Percentiles rank a stretch among this genome's conserved stretches.
These are phyloP conservation scores for Phortica variegata DNA, from an alignment of 1,140 invertebrate species.

Conservation along the genomic window DNA sequence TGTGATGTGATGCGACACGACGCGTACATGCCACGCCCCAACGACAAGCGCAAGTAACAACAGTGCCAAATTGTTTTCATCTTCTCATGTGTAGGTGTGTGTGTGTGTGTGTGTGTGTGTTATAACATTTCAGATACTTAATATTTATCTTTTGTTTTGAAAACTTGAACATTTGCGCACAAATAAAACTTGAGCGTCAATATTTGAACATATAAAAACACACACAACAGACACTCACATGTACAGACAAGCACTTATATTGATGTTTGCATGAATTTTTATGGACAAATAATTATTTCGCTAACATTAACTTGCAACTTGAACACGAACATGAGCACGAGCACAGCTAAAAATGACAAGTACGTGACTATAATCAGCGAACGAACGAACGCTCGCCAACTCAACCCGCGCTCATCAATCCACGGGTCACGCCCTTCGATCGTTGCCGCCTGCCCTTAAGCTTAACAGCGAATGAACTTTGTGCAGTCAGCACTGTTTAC, in stretches of 20 bases:
- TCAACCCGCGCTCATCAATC: too few relatives aligned
- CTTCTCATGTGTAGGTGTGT: too few relatives aligned
- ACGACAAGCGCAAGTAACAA: too few relatives aligned
- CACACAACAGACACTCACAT: constrained; percentile 9
- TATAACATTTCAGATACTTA: constrained; percentile 52
- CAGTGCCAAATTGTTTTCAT: too few relatives aligned
- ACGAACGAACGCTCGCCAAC: too few relatives aligned
- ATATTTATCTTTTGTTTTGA: constrained; percentile 48
- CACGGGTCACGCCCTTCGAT: too few relatives aligned
- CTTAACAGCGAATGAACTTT: too few relatives aligned
- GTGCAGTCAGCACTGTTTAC: constrained; percentile 37
- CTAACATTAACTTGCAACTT: not conserved
- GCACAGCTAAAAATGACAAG: constrained; percentile 10
- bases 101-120: too few relatives aligned
- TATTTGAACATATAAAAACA: constrained; percentile 32
- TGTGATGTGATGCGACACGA: too few relatives aligned
- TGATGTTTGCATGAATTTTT: constrained; percentile 10
- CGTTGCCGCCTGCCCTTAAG: too few relatives aligned
- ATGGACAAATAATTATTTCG: constrained; percentile 10
- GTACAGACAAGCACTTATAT: not conserved
- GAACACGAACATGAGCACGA: not conserved
- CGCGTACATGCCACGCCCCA: too few relatives aligned
- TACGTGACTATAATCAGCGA: constrained; percentile 52
- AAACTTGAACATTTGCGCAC: constrained; percentile 52
- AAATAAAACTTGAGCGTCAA: constrained; percentile 51